Evolutionary conservation across 2,888 invertebrate species (phyloP).

Genomic region (Parascotia fuliginaria): DNA sequence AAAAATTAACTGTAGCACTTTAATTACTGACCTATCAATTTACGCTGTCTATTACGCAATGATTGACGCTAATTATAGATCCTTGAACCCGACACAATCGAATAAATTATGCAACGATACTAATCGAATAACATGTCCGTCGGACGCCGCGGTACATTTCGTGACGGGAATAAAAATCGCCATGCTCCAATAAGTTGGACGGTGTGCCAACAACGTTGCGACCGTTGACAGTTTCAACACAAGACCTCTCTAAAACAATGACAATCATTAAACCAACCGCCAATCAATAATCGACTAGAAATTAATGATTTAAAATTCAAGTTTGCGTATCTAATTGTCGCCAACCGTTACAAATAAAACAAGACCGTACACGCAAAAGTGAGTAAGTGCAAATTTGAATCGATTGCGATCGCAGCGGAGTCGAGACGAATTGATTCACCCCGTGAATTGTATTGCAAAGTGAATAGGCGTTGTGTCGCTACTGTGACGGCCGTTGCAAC

Average conservation of each 20-base stretch:
- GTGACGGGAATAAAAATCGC: conserved; percentile 77
- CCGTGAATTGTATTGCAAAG: conserved; percentile 73
- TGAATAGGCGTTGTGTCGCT: conserved; percentile 54
- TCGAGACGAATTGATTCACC: conserved; percentile 78
- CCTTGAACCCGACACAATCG: conserved; percentile 58
- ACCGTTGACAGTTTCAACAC: conserved; percentile 73
- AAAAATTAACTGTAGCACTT: conserved; percentile 29
- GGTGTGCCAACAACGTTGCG: conserved; percentile 68
- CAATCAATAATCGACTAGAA: conserved; percentile 55
- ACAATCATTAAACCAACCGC: conserved; percentile 60
- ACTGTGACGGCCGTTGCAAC: conserved; percentile 59
- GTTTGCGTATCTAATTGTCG: conserved; percentile 54
- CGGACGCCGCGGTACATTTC: conserved; percentile 56
- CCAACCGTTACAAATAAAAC: conserved; percentile 60
- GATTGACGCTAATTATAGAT: conserved; percentile 47
- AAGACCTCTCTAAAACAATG: conserved; percentile 73
- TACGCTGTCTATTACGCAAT: conserved; percentile 44
- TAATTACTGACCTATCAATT: conserved; percentile 42
- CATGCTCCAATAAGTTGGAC: conserved; percentile 80
- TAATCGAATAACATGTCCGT: conserved; percentile 68
- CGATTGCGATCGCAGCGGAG: conserved; percentile 60
- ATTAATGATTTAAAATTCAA: conserved; percentile 56
- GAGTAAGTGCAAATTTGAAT: conserved; percentile 63
- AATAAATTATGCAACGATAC: conserved; percentile 66
- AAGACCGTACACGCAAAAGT: conserved; percentile 61